A percentile compares a stretch with the other conserved stretches of the same genome.
phyloP scores from a whole-genome alignment of 2,888 invertebrate genomes.

The Amphimallon solstitiale region DNA sequence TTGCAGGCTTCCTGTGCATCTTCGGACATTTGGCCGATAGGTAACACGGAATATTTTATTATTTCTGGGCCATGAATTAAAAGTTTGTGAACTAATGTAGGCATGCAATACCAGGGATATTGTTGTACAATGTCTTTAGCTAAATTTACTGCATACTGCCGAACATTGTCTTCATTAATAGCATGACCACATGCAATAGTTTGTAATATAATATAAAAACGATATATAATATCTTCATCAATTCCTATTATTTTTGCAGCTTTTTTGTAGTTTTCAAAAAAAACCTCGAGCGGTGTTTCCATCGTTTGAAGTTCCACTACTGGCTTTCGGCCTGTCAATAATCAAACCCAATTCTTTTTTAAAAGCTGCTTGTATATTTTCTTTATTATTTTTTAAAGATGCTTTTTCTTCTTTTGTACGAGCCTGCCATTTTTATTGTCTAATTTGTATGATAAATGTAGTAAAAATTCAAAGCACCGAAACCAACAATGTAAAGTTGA shows the following conservation, averaged over 20 bases:
- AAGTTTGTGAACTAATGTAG: constrained; percentile 33
- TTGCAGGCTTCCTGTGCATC: constrained; percentile 25
- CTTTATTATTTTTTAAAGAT: no score
- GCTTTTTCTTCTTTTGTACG: no score
- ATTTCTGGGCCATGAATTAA: constrained; percentile 40
- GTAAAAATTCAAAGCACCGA: no score
- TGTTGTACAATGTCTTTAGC: constrained; percentile 33
- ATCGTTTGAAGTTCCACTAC: no score
- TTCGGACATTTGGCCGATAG: constrained; percentile 35
- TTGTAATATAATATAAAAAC: constrained; percentile 36
- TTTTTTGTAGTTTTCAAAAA: constrained; percentile 38
- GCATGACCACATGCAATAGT: constrained; percentile 35
- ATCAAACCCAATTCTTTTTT: no score
- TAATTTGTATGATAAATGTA: no score
- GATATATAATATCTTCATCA: constrained; percentile 33
- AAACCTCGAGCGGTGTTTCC: no score
- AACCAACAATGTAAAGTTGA: no score
- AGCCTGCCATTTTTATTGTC: no score
- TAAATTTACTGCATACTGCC: constrained; percentile 27
- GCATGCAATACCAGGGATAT: constrained; percentile 36
- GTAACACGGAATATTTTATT: constrained; percentile 31
- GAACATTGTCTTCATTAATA: constrained; percentile 30
- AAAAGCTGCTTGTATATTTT: no score
- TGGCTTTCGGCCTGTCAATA: no score
- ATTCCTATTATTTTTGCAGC: constrained; percentile 36